Conservation (phyloP, 1,140 invertebrate genomes). For the Procambarus clarkii region DNA sequence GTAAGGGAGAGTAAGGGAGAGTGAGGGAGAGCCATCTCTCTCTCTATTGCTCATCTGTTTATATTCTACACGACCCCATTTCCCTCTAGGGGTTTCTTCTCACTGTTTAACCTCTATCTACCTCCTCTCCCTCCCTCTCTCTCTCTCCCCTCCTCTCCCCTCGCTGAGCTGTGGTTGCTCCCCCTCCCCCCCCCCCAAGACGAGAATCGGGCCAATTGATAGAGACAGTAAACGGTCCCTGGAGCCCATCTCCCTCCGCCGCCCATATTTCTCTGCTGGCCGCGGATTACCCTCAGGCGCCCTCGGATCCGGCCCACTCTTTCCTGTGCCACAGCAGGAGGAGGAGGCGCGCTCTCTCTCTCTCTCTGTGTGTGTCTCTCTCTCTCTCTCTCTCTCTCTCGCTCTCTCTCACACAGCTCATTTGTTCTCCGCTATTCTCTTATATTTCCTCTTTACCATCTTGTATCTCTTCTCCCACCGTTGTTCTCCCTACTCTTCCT, state of each 20-base stretch:
- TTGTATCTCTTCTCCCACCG: not conserved
- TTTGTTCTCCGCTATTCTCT: not conserved
- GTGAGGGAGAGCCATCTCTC: no score
- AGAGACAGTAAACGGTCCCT: not conserved
- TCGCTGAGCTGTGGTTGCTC: not conserved
- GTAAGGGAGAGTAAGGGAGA: no score
- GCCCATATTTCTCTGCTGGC: not conserved
- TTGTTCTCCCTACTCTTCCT: not conserved
- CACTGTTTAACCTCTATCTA: not conserved
- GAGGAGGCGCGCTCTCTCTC: not conserved
- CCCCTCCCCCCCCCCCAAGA: not conserved
- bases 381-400: not conserved
- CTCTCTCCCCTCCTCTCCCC: not conserved
- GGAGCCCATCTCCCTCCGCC: not conserved
- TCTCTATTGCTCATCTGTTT: not conserved
- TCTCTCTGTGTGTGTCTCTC: not conserved
- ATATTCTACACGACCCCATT: no score
- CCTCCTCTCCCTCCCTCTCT: not conserved
- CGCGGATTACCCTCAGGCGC: not conserved
- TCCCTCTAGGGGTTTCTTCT: no score
- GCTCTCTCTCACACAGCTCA: no score
- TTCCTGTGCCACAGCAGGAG: no score
- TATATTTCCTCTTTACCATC: not conserved
- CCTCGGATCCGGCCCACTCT: not conserved
- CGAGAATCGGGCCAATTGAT: not conserved